Base-by-base conservation (phyloP, 2,113 vertebrate genomes). In the Hipposideros armiger region DNA sequence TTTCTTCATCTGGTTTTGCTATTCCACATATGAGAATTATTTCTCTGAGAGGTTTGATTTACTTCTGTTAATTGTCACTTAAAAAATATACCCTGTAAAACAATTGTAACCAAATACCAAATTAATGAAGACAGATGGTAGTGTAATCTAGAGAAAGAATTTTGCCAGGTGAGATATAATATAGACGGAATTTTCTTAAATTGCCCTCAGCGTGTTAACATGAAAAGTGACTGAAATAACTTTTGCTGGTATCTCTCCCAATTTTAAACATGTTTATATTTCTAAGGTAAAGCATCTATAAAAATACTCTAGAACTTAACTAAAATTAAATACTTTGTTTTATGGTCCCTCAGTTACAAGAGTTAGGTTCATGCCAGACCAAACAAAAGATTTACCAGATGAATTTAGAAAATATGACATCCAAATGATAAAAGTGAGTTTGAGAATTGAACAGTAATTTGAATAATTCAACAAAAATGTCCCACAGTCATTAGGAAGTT, bases 81-180 rank as follows among this genome's bases (percentile, higher is more conserved):
- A 97, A 98, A 98, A 98, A 98, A 91, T 97, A 94, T 93, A 90
- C 77, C 72, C 87, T 94, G 81, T 98, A 96, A 98, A 98, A 98
- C 95, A 96, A 93, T 95, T 97, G 95, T 85, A 96, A 92, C 95
- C 95, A 98, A 98, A 97, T 98, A 97, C 97, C 95, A 98, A 98
- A 97, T 92, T 98, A 98, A 97, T 98, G 95, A 98, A 98, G 98
- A 98, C 97, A 98, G 98, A 98, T 98, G 97, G 98, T 96, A 97
- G 84, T 96, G 84, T 96, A 98, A 98, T 96, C 81, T 95, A 90
- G 94, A 97, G 73, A 88, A 93, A 97, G 36, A 42, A 85, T 81
- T 97, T 95, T 66, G 20, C 82, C 45, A 54, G 54, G 5, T 6
- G 42, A 69, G 36, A 69, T 93, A 76, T 60, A 92, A 77, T 56